A percentile compares a stretch with the other conserved stretches of the same genome.
phyloP scores from a whole-genome alignment of 2,113 vertebrate genomes.

The Hystrix cristata region DNA sequence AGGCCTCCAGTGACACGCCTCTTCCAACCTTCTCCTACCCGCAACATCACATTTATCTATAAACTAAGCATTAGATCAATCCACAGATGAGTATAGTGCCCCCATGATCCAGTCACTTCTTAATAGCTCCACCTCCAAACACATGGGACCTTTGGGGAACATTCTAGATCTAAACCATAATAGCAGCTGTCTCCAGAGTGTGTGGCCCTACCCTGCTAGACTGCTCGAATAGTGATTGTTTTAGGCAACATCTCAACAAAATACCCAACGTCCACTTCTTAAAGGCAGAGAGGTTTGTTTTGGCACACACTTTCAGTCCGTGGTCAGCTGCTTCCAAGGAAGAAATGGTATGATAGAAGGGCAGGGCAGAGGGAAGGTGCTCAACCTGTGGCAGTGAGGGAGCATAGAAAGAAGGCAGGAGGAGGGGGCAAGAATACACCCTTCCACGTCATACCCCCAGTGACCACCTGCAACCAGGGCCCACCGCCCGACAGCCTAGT shows the following conservation, averaged over 20 bases:
- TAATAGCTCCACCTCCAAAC: background rate
- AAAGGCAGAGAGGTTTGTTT: background rate
- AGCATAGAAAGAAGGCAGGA: background rate
- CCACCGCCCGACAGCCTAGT: background rate
- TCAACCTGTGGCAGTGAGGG: background rate
- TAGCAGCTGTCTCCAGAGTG: background rate
- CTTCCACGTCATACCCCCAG: background rate
- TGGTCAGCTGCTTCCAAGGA: background rate
- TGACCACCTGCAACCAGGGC: background rate
- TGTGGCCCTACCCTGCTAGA: background rate
- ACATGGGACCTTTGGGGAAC: background rate
- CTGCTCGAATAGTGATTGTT: background rate
- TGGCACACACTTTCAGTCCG: background rate
- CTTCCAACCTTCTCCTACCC: background rate
- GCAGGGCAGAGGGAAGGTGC: background rate
- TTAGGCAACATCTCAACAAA: background rate
- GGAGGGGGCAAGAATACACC: background rate
- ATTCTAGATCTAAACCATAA: background rate
- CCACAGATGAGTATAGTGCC: background rate
- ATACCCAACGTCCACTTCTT: background rate
- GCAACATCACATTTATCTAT: background rate
- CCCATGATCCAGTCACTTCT: background rate
- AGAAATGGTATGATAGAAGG: background rate
- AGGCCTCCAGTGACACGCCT: background rate
- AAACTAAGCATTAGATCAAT: background rate